Evolutionary conservation across 2,113 vertebrate species (phyloP), one percentile per base, ranked within the genome.

Genomic region (Labeo catla): DNA sequence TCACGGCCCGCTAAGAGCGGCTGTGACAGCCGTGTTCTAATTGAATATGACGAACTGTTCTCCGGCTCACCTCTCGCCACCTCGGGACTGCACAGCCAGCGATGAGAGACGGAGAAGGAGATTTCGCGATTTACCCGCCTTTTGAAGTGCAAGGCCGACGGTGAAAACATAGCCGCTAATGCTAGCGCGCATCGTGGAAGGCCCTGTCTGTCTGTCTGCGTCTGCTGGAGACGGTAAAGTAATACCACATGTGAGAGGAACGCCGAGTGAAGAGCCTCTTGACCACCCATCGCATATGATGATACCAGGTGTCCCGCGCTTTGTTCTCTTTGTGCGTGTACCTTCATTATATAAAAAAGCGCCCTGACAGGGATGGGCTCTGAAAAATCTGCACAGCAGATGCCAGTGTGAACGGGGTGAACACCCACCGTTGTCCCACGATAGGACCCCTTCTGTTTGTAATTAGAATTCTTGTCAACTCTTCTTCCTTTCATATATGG

Each of bases 11-110:
- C 88, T 86, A 79, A 89, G 83, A 88, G 89, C 50, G 19, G 43
- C 88, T 50, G 81, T 94, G 94, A 93, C 93, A 94, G 92, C 91
- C 94, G 65, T 93, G 93, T 93, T 93, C 94, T 93, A 95, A 94
- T 94, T 89, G 93, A 95, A 94, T 93, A 95, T 95, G 93, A 95
- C 92, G 91, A 94, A 95, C 93, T 88, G 92, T 91, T 93, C 91
- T 88, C 91, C 16, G 88, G 86, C 87, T 94, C 92, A 92, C 93
- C 93, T 90, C 90, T 92, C 89, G 78, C 83, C 92, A 92, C 91
- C 93, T 90, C 88, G 81, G 73, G 77, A 88, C 89, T 76, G 83
- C 84, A 13, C 13, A 65, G 54, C 59, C 84, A 36, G 89, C 85
- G 93, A 90, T 93, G 92, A 94, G 90, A 93, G 93, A 94, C 19